These are phyloP conservation scores for Petrophora chlorosata DNA, from an alignment of 2,888 invertebrate species.

Conservation along the genomic window DNA sequence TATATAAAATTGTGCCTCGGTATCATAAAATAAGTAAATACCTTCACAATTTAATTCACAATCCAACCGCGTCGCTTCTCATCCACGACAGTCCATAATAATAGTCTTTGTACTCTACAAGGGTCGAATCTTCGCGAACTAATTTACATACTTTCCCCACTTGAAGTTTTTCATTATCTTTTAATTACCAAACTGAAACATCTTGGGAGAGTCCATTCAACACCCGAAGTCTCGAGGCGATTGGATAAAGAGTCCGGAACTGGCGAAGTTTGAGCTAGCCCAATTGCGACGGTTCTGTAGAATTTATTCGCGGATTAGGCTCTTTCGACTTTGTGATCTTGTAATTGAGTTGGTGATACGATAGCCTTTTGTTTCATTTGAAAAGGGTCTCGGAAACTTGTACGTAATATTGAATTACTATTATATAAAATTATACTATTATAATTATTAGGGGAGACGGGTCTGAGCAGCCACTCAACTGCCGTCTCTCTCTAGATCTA, in stretches of 20 bases:
- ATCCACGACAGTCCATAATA: slow-evolving; percentile 23
- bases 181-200: slow-evolving; percentile 61
- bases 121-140: slow-evolving; percentile 45
- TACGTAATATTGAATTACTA: too few relatives aligned
- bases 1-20: too few relatives aligned
- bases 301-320: slow-evolving; percentile 22
- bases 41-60: background rate
- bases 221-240: slow-evolving; percentile 29
- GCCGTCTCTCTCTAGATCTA: too few relatives aligned
- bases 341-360: slow-evolving; percentile 5
- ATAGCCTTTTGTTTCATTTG: background rate
- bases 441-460: too few relatives aligned
- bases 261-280: slow-evolving; percentile 27
- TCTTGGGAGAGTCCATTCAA: slow-evolving; percentile 47
- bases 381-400: too few relatives aligned
- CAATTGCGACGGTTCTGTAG: slow-evolving; percentile 30
- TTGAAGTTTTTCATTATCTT: slow-evolving; percentile 69
- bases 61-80: slow-evolving; percentile 6
- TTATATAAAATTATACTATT: too few relatives aligned
- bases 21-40: too few relatives aligned
- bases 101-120: slow-evolving; percentile 36
- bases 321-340: slow-evolving; percentile 30
- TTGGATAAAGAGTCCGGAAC: slow-evolving; percentile 34
- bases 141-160: slow-evolving; percentile 66
- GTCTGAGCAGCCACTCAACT: too few relatives aligned